Conservation (phyloP, 2,797 vertebrate genomes). For the Hipposideros larvatus region DNA sequence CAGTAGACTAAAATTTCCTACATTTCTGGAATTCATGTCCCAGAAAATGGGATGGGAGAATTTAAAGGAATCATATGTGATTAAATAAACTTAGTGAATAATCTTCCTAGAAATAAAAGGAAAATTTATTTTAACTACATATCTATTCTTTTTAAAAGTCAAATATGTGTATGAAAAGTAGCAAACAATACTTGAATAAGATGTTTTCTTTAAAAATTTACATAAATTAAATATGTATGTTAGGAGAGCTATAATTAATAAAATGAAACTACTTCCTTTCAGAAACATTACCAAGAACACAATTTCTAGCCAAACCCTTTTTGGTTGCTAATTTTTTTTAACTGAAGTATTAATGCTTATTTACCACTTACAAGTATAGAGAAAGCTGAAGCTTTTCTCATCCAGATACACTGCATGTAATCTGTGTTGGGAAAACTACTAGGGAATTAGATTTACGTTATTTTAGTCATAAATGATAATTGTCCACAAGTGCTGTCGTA, state of each 20-base stretch:
- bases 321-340: neutral
- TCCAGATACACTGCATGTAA: neutral
- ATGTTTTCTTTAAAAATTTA: conserved; percentile 6
- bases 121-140: conserved; percentile 7
- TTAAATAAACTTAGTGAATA: conserved; percentile 24
- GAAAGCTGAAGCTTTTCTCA: conserved; percentile 3
- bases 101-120: neutral
- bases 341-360: conserved; percentile 11
- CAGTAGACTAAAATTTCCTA: neutral
- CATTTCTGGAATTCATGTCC: neutral
- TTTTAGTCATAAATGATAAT: conserved; percentile 18
- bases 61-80: neutral
- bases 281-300: conserved; percentile 8
- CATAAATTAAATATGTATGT: neutral
- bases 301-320: neutral
- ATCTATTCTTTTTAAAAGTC: neutral
- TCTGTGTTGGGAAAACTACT: conserved; percentile 17
- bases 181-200: neutral
- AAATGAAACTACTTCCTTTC: neutral
- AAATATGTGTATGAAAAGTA: conserved; percentile 38
- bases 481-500: neutral
- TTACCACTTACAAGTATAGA: neutral
- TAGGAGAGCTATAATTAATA: conserved; percentile 38
- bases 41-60: neutral
- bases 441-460: conserved; percentile 28